These are phyloP conservation scores for Furcifer pardalis DNA, from an alignment of 2,797 vertebrate species.

Conservation along the genomic window DNA sequence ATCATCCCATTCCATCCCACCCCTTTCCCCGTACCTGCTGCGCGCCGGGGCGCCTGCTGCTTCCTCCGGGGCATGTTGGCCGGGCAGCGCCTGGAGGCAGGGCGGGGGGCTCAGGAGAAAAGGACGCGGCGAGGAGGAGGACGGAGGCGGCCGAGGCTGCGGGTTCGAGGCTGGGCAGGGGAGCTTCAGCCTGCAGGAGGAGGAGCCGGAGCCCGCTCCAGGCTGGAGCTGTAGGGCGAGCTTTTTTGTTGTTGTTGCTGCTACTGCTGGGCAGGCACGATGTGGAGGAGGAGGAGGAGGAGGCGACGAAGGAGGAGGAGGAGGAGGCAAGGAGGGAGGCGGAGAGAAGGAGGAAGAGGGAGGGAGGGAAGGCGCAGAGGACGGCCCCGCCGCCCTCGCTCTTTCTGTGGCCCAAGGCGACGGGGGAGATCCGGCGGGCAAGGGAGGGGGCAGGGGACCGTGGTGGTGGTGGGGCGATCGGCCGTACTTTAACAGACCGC, in stretches of 20 bases:
- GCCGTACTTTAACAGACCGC: constrained; percentile 77
- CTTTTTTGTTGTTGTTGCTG: background rate
- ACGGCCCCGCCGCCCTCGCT: constrained; percentile 56
- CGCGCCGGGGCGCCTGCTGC: constrained; percentile 97
- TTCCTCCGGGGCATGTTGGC: constrained; percentile 95
- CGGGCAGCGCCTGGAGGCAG: constrained; percentile 61
- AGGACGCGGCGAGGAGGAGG: constrained; percentile 51
- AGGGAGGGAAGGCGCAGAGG: constrained; percentile 53
- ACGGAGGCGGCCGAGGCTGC: background rate
- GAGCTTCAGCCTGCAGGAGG: no score
- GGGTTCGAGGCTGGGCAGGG: background rate
- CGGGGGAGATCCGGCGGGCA: no score
- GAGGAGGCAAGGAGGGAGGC: constrained; percentile 48
- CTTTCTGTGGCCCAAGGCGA: constrained; percentile 13
- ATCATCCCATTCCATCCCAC: constrained; percentile 60
- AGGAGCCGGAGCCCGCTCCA: background rate
- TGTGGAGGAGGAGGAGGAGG: constrained; percentile 76
- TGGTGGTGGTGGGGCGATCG: constrained; percentile 56
- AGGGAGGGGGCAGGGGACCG: background rate
- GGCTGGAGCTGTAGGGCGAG: no score
- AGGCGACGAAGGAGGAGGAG: constrained; percentile 52
- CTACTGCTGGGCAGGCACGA: constrained; percentile 79
- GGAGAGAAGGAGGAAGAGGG: constrained; percentile 53
- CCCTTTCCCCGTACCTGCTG: constrained; percentile 86
- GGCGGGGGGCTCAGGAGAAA: constrained; percentile 41